These are phyloP conservation scores for Lepus americanus DNA, from an alignment of 2,113 vertebrate species.

Conservation along the genomic window DNA sequence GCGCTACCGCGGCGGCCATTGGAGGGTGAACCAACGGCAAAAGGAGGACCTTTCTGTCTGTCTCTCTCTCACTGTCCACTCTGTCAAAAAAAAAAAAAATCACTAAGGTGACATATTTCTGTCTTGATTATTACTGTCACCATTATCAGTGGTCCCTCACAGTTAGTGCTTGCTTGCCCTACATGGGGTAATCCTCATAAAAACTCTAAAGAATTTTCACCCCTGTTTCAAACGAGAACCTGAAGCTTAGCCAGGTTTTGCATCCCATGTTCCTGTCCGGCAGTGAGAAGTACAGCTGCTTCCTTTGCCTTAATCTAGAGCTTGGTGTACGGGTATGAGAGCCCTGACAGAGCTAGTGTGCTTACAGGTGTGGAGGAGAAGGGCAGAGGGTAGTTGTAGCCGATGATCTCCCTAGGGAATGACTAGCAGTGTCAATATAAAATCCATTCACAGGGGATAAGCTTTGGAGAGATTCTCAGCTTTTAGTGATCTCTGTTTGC, in stretches of 20 bases:
- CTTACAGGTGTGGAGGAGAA: neutral
- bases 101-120: neutral
- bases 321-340: neutral
- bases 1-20: too few relatives aligned
- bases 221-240: neutral
- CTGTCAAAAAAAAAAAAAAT: too few relatives aligned
- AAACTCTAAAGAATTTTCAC: neutral
- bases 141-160: too few relatives aligned
- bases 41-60: too few relatives aligned
- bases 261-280: neutral
- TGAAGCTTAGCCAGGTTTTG: neutral
- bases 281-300: fast-evolving
- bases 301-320: neutral
- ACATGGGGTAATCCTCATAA: neutral
- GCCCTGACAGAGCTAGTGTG: too few relatives aligned
- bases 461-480: neutral
- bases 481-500: neutral
- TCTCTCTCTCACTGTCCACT: too few relatives aligned
- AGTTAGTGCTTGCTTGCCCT: neutral
- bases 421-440: neutral
- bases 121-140: neutral
- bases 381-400: neutral
- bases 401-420: neutral
- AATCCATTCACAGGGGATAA: neutral
- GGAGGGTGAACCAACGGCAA: too few relatives aligned